Evolutionary conservation across 2,797 vertebrate species (phyloP), one percentile per base, ranked within the genome.

Genomic region (Rhinatrema bivittatum): DNA sequence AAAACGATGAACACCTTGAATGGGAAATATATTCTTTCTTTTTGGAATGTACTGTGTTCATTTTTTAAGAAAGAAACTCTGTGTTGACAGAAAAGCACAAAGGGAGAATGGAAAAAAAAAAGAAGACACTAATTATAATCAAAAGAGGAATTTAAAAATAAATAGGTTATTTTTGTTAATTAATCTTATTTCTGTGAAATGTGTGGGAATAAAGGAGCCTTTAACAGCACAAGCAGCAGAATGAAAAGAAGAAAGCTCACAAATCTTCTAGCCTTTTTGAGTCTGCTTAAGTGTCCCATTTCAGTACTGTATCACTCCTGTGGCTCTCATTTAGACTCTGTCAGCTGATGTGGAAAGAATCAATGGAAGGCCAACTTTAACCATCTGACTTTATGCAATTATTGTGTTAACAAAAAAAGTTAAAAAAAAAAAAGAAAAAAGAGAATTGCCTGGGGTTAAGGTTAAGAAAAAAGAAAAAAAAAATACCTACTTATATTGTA

Each of bases 121-220:
- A n/a, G 6, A 12, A 16, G 4, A 13, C 20, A 8, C 29, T 15
- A 9, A 18, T 14, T 22, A 15, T 16, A 10, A 7, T 23, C 29
- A 12, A 7, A 21, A 19, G 29, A 27, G n/a, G 16, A 25, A 40
- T 32, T 8, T 32, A 22, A 26, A 38, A 37, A 45, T n/a, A n/a
- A 46, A 39, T 20, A 38, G 23, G 17, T 44, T 37, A 32, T 39
- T 45, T 46, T 32, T 32, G 9, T 19, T 46, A 39, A 46, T 46
- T 22, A 32, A 32, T 43, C 15, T 46, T 32, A 31, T 36, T 31
- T 36, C 29, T 33, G 43, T 46, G 35, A 46, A 39, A 46, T 37
- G 23, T 36, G 28, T 33, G 21, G 15, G 43, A 46, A 46, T 38
- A 46, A 46, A 32, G 25, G 43, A 9, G 25, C 19, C 35, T 38